phyloP scores from a whole-genome alignment of 2,113 vertebrate genomes.

The Triplophysa dalaica region DNA sequence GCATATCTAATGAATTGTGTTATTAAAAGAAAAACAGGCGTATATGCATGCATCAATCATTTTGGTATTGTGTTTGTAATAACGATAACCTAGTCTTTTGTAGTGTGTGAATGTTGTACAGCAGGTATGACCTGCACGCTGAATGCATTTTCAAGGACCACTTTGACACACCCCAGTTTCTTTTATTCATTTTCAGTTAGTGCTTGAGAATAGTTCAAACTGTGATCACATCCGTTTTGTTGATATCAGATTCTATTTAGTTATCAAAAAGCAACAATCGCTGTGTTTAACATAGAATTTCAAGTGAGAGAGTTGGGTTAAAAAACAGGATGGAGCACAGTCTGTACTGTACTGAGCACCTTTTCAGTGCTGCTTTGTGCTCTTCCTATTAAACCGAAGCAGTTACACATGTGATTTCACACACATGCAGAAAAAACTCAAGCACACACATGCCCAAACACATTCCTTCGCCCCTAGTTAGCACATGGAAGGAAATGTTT shows the following conservation, averaged over 20 bases:
- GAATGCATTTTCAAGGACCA: too few relatives aligned
- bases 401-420: neutral
- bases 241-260: neutral
- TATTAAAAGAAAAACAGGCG: too few relatives aligned
- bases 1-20: too few relatives aligned
- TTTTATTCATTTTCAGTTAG: too few relatives aligned
- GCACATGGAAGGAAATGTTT: slow-evolving; percentile 66
- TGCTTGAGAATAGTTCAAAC: too few relatives aligned
- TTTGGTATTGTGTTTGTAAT: too few relatives aligned
- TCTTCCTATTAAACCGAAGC: neutral
- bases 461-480: slow-evolving; percentile 61
- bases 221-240: neutral
- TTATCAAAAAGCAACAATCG: neutral
- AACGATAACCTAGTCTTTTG: too few relatives aligned
- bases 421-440: neutral
- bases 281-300: neutral
- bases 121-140: too few relatives aligned
- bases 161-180: too few relatives aligned
- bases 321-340: neutral
- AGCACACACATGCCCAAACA: slow-evolving; percentile 59
- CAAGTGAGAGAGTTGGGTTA: neutral
- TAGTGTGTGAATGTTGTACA: too few relatives aligned
- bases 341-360: neutral
- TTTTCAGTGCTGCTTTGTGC: neutral
- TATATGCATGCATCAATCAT: too few relatives aligned